Evolutionary conservation across 1,140 invertebrate genomes (phyloP), one percentile per base, ranked within the genome.

Genomic region (Amyelois transitella): DNA sequence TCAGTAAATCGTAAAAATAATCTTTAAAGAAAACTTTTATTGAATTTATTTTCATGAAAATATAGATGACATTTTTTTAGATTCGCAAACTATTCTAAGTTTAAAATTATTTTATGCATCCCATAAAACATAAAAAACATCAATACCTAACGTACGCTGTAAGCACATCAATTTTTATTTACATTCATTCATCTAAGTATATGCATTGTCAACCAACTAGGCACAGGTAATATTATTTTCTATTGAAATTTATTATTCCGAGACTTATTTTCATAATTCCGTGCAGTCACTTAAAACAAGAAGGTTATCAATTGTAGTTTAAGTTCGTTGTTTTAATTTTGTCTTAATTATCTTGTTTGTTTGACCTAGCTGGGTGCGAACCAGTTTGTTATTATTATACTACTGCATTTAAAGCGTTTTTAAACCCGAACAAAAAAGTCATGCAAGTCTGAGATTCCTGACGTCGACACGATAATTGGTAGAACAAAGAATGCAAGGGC

Each of bases 401-500:
- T 48, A 19, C 43, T 44, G 2, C 43, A 18, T 44, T 17, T 18
- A 18, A 18, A 44, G 18, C 10, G 12, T 8, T 48, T 25, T 14
- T 22, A 19, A 17, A 18, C 50, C 6, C 24, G 52, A 45, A 54
- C 12, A 52, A 43, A 53, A 45, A 47, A 38, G 32, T 38, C 44
- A 24, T 28, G 44, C 20, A 44, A 24, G 32, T 38, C n/a, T 62
- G 60, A 68, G 71, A 77, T 76, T 77, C 71, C 67, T 64, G 51
- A n/a, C 66, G 47, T 60, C 60, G 62, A 68, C 63, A 70, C 72
- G 81, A 76, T 87, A 87, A 87, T 87, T 82, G 73, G 53, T 62
- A 79, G 82, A 84, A 84, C 82, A 85, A 87, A 87, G 84, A 75
- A 62, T 74, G 68, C 64, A 49, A 58, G 58, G 55, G 55, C 53